These are phyloP conservation scores for Phoeniculus purpureus DNA, from an alignment of 2,797 vertebrate genomes.

Conservation along the genomic window DNA sequence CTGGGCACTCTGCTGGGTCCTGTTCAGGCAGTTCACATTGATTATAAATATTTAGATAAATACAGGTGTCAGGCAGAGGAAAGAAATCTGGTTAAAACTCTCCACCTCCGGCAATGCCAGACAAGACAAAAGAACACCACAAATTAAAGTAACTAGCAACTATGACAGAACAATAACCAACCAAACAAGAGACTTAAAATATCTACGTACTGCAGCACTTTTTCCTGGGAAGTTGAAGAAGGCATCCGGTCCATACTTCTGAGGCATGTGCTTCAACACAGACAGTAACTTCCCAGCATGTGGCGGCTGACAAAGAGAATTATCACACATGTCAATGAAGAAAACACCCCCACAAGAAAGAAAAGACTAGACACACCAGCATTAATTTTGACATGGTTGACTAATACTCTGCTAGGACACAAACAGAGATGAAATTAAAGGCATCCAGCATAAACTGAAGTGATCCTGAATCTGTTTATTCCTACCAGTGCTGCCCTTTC, in stretches of 20 bases:
- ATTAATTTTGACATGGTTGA: not conserved
- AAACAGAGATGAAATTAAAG: not conserved
- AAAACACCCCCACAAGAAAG: not conserved
- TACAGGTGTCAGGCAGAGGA: not conserved
- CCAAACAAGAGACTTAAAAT: not conserved
- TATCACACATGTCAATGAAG: slow-evolving; percentile 17
- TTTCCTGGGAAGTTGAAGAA: slow-evolving; percentile 99
- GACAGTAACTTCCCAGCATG: slow-evolving; percentile 96
- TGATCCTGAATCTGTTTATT: not conserved
- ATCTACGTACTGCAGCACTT: slow-evolving; percentile 92
- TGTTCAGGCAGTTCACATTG: not conserved
- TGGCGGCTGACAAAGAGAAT: slow-evolving; percentile 83
- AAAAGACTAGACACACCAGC: not conserved
- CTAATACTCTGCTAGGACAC: not conserved
- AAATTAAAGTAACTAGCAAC: not conserved
- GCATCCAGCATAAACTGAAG: not conserved
- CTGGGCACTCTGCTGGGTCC: too few relatives aligned
- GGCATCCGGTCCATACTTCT: slow-evolving; percentile 93
- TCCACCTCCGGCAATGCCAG: not conserved
- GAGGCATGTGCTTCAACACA: slow-evolving; percentile 95
- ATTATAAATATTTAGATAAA: not conserved
- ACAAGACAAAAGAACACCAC: not conserved
- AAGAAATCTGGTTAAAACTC: not conserved
- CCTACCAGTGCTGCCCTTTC: not conserved
- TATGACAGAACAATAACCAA: not conserved